Percentiles rank a stretch among this genome's conserved stretches.
Conservation (phyloP, 2,888 invertebrate genomes). For the Trichopria drosophilae region DNA sequence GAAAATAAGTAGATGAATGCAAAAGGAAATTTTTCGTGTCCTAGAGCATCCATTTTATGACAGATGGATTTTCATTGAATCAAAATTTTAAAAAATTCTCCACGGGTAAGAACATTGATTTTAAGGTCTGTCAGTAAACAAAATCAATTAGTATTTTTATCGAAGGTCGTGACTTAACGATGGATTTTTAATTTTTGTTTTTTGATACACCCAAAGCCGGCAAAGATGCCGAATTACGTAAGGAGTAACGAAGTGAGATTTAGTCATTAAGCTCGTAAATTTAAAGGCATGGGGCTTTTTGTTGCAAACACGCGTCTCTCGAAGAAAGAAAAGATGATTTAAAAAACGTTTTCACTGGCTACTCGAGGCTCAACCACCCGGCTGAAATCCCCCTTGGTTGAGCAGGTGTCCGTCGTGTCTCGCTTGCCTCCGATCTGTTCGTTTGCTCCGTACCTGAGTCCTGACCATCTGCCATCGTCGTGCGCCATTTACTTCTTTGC, state of each 20-base stretch:
- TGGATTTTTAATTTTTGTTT: neutral
- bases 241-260: slow-evolving; percentile 25
- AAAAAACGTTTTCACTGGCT: slow-evolving; percentile 39
- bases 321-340: slow-evolving; percentile 32
- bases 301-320: slow-evolving; percentile 24
- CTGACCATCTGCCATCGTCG: slow-evolving; percentile 43
- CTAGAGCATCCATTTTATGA: too few relatives aligned
- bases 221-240: slow-evolving; percentile 9
- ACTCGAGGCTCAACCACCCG: slow-evolving; percentile 29
- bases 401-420: slow-evolving; percentile 49
- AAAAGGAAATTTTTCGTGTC: too few relatives aligned
- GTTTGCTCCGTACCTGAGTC: slow-evolving; percentile 39
- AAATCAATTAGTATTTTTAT: slow-evolving; percentile 4
- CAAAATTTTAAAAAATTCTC: too few relatives aligned
- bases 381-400: slow-evolving; percentile 20
- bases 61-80: too few relatives aligned
- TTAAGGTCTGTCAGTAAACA: too few relatives aligned
- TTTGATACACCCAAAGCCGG: slow-evolving; percentile 24
- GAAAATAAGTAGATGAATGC: too few relatives aligned
- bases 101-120: too few relatives aligned
- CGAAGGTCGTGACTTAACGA: too few relatives aligned
- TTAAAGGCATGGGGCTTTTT: too few relatives aligned
- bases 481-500: slow-evolving; percentile 36
- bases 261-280: too few relatives aligned
- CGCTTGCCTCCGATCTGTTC: slow-evolving; percentile 34